Evolutionary conservation across 2,797 vertebrate genomes (phyloP).

Genomic region (Molothrus ater): DNA sequence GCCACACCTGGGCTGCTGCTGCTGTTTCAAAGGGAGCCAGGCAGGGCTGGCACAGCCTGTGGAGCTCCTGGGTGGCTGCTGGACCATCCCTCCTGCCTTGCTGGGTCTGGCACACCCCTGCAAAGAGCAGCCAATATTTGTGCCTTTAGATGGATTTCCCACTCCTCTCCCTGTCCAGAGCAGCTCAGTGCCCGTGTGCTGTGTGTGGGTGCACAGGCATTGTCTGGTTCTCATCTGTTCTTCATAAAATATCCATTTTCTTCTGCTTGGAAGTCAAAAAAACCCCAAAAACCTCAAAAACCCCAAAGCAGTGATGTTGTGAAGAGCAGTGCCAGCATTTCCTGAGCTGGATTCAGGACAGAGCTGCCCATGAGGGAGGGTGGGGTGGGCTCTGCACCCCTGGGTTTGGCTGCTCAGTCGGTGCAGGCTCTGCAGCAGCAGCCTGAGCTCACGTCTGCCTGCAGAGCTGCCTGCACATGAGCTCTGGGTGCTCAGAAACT

Average conservation of each 20-base stretch:
- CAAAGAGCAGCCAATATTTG: not conserved
- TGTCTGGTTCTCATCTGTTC: not conserved
- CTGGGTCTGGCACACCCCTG: not conserved
- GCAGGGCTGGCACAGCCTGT: not conserved
- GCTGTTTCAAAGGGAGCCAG: not conserved
- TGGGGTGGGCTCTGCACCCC: not conserved
- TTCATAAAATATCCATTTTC: not conserved
- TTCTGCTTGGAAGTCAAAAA: not conserved
- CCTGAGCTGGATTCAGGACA: not conserved
- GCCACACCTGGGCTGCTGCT: not conserved
- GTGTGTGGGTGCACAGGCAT: not conserved
- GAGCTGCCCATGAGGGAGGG: fast-evolving
- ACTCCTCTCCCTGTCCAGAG: not conserved
- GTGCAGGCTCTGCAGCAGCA: not conserved
- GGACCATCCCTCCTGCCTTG: too few species aligned
- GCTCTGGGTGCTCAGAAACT: not conserved
- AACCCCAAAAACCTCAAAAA: fast-evolving
- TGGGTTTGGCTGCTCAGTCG: not conserved
- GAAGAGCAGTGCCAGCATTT: not conserved
- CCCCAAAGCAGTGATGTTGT: fast-evolving
- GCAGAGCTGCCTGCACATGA: not conserved
- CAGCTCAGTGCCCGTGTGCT: not conserved
- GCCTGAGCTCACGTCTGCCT: not conserved
- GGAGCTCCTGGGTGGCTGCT: not conserved
- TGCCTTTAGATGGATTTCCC: not conserved